These are phyloP conservation scores for Ceratosolen fusciceps DNA, from an alignment of 1,140 invertebrate genomes.

Conservation along the genomic window DNA sequence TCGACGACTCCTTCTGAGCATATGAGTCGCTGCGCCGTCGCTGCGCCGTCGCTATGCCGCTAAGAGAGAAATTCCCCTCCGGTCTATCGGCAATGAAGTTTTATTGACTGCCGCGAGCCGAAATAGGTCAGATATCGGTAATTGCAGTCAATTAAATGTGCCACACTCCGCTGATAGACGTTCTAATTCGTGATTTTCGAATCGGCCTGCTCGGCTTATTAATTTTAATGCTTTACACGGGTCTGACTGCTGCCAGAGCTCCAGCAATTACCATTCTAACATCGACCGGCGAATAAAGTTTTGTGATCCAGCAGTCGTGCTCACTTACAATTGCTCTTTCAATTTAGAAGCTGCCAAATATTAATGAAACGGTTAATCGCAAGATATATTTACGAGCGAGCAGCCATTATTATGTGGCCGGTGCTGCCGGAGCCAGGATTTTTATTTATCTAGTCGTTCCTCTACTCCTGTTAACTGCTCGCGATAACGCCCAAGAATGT, in stretches of 20 bases:
- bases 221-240: neutral
- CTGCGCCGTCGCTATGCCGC: neutral
- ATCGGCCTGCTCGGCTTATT: neutral
- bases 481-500: neutral
- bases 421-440: too few relatives aligned
- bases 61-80: neutral
- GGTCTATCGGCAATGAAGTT: neutral
- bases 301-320: neutral
- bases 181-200: neutral
- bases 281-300: neutral
- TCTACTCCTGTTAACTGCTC: neutral
- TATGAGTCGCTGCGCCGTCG: neutral
- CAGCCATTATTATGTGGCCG: neutral
- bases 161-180: neutral
- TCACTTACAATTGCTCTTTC: neutral
- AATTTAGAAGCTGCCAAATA: neutral
- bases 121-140: neutral
- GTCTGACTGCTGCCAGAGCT: neutral
- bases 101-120: neutral
- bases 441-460: neutral
- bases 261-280: neutral
- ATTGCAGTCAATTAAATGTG: neutral
- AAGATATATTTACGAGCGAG: neutral
- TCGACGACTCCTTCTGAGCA: too few relatives aligned
- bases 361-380: neutral